Percentiles rank a stretch among this genome's conserved stretches.
These are phyloP conservation scores for Simalia tracyae DNA, from an alignment of 2,797 vertebrate genomes.

Conservation along the genomic window DNA sequence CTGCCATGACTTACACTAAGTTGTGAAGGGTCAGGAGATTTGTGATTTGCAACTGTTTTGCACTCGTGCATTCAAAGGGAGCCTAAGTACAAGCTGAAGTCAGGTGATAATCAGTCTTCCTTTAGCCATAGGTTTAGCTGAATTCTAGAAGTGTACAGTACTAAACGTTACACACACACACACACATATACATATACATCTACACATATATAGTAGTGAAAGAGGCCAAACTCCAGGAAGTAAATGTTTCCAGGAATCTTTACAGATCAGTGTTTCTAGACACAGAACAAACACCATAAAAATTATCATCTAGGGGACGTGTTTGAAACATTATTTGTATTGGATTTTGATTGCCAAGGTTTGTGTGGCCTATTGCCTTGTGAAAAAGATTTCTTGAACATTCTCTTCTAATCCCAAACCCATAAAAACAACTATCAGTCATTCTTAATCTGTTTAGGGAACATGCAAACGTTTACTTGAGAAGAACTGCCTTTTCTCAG, in stretches of 20 bases:
- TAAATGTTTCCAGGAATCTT: slow-evolving; percentile 59
- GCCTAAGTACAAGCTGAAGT: too few relatives aligned
- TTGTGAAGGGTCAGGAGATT: too few relatives aligned
- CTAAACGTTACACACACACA: too few relatives aligned
- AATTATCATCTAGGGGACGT: background rate
- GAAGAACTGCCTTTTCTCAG: slow-evolving; percentile 48
- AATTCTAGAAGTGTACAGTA: too few relatives aligned
- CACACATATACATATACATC: too few relatives aligned
- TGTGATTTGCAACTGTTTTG: too few relatives aligned
- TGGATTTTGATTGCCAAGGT: slow-evolving; percentile 35
- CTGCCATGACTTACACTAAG: too few relatives aligned
- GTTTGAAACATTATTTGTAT: slow-evolving; percentile 44
- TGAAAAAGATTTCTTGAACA: slow-evolving; percentile 38
- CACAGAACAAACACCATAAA: slow-evolving; percentile 5
- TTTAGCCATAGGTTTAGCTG: too few relatives aligned
- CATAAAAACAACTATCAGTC: slow-evolving; percentile 44
- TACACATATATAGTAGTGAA: slow-evolving; percentile 40
- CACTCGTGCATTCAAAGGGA: too few relatives aligned
- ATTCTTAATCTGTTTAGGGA: slow-evolving; percentile 51
- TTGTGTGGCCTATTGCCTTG: slow-evolving; percentile 42
- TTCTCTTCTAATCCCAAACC: slow-evolving; percentile 6
- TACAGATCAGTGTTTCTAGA: slow-evolving; percentile 45
- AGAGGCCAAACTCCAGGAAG: slow-evolving; percentile 1
- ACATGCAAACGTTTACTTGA: slow-evolving; percentile 46
- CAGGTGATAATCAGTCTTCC: too few relatives aligned